These are phyloP conservation scores for Arnoldichthys spilopterus DNA, from an alignment of 2,797 vertebrate species.

Conservation along the genomic window DNA sequence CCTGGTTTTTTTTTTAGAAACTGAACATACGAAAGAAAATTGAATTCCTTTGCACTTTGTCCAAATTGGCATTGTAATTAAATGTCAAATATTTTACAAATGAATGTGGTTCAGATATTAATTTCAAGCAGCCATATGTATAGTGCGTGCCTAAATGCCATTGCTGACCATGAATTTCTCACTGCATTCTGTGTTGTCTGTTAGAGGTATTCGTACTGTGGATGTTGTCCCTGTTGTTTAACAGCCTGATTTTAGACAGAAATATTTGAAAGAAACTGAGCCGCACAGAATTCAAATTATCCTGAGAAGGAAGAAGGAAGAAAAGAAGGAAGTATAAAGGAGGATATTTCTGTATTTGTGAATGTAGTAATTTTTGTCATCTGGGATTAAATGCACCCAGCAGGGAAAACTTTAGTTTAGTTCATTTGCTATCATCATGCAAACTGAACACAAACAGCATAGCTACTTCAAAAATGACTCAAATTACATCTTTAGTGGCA, in stretches of 20 bases:
- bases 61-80: slow-evolving; percentile 13
- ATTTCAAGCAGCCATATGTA: neutral
- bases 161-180: too few species aligned
- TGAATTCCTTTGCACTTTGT: slow-evolving; percentile 26
- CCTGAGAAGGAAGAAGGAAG: neutral
- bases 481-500: neutral
- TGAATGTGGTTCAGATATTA: neutral
- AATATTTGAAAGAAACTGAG: neutral
- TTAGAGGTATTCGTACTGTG: neutral
- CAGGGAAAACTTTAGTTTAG: neutral
- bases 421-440: neutral
- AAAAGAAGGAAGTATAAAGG: neutral
- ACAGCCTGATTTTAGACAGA: neutral
- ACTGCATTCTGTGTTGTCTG: neutral
- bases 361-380: neutral
- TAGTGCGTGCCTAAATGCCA: neutral
- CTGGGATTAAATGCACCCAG: neutral
- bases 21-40: too few species aligned
- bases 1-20: neutral
- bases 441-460: neutral
- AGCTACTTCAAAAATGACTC: neutral
- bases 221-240: neutral
- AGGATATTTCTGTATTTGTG: neutral
- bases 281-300: neutral
- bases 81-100: neutral